Base-by-base conservation (phyloP, 2,888 invertebrate genomes). In the Latrodectus hesperus region DNA sequence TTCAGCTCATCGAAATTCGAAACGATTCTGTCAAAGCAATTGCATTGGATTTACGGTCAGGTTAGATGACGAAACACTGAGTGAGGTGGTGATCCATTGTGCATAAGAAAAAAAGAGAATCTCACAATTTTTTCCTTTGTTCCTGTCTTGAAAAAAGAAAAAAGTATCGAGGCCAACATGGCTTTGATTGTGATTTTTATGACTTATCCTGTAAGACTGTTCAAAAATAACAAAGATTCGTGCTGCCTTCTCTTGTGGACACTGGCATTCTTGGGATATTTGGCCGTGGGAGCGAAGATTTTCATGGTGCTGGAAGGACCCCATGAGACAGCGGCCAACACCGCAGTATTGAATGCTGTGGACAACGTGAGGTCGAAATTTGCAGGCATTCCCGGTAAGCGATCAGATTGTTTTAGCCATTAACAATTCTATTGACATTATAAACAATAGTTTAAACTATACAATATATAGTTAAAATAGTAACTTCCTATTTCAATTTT, bases 21-120 rank as follows among this genome's bases (percentile, higher is more conserved):
- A 6, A 16, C 60, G 5, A n/a, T 60, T 60, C 14, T 79, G 67
- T 88, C 88, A 3, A 88, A 88, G 52, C 88, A 88, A 22, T 68
- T 88, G n/a, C 88, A 88, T 76, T 88, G 88, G 88, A 88, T 88
- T 64, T 88, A 88, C 38, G 88, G 88, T 16, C 88, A 88, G 49
- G 88, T 88, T n/a, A 88, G 88, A 71, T 88, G 88, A 88, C 88
- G 70, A 67, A 74, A 53, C 22, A 52, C 51, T 72, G n/a, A 68
- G 65, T 22, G 65, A 51, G 74, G 38, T n/a, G 51, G 12, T 67
- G 65, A 70, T 51, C 70, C 79, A 72, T 72, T 60, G 76, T 71
- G 76, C 76, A 52, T n/a, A 68, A 38, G 9, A 67, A 12, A 17
- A 71, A n/a, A 51, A 49, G 51, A 71, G n/a, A 64, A 64, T 80